Evolutionary conservation across 2,797 vertebrate species (phyloP), one percentile per base, ranked within the genome.

Genomic region (Lepus oiostolus): DNA sequence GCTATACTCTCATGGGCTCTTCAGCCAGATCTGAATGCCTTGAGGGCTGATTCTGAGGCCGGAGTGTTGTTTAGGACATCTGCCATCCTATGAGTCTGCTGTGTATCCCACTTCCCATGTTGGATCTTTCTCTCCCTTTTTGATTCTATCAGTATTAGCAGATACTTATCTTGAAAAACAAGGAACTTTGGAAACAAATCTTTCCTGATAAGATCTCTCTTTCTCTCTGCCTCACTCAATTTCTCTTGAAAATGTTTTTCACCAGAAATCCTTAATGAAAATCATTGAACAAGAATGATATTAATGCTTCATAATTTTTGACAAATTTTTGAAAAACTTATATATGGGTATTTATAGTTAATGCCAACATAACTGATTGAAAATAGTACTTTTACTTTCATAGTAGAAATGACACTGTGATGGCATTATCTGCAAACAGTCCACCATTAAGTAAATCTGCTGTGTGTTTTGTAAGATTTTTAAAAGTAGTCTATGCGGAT

Each of bases 241-340:
- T 82, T 82, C 22, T 74, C 32, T 90, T 47, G 35, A 90, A 94
- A 88, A 86, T 67, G 21, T 22, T 22, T 82, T 93, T 75, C 71
- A 58, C 58, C 58, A 92, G 72, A 85, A 60, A 65, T 71, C 6
- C n/a, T 77, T 58, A 71, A 19, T 82, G 9, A 81, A 60, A 22
- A 65, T 14, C 19, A 85, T n/a, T 14, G 70, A 92, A 28, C 13
- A 93, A 42, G 16, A 90, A 88, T 74, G 4, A 86, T 90, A 92
- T 90, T 47, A 90, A n/a, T 81, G 35, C 26, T 84, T 90, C 26
- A 94, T 74, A 54, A 82, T 42, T 63, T 85, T 75, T 93, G 47
- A 88, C 3, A 65, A 24, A 38, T 76, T 82, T 85, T 50, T 47
- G 8, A 63, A 79, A 58, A 35, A 42, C n/a, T 38, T 1, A 63